These are phyloP conservation scores for Parotia lawesii DNA, from an alignment of 2,113 vertebrate species.

Conservation along the genomic window DNA sequence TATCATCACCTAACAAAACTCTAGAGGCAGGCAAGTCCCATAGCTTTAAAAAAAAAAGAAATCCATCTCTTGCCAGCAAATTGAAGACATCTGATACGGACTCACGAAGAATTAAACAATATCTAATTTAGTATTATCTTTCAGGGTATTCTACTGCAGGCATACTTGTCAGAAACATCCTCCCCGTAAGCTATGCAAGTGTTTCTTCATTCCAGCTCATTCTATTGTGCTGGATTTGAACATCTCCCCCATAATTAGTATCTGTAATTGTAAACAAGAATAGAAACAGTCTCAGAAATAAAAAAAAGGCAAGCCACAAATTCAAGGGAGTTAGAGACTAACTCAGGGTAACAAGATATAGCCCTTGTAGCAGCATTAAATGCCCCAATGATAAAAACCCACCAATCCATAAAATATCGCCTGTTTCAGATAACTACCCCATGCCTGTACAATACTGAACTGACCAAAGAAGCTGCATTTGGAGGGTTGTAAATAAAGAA, in stretches of 20 bases:
- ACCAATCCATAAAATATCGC: background rate
- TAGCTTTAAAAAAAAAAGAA: background rate
- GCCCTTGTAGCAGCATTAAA: background rate
- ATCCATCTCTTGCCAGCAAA: background rate
- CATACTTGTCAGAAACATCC: background rate
- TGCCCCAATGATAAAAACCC: background rate
- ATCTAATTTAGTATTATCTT: slow-evolving; percentile 19
- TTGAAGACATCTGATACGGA: background rate
- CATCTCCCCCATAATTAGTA: slow-evolving; percentile 15
- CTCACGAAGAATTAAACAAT: background rate
- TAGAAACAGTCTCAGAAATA: slow-evolving; percentile 5
- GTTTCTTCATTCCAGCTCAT: slow-evolving; percentile 18
- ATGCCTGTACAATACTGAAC: background rate
- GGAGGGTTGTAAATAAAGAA: background rate
- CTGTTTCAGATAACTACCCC: background rate
- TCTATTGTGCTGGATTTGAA: slow-evolving; percentile 29
- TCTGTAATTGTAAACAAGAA: slow-evolving; percentile 33
- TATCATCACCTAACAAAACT: background rate
- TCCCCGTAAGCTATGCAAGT: background rate
- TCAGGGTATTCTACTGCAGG: background rate
- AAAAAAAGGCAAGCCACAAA: background rate
- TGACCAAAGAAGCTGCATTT: background rate
- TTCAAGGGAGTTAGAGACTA: background rate
- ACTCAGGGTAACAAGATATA: background rate
- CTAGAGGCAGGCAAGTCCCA: background rate